Base-by-base conservation (phyloP, 2,888 invertebrate genomes). In the Stegana nigrithorax region DNA sequence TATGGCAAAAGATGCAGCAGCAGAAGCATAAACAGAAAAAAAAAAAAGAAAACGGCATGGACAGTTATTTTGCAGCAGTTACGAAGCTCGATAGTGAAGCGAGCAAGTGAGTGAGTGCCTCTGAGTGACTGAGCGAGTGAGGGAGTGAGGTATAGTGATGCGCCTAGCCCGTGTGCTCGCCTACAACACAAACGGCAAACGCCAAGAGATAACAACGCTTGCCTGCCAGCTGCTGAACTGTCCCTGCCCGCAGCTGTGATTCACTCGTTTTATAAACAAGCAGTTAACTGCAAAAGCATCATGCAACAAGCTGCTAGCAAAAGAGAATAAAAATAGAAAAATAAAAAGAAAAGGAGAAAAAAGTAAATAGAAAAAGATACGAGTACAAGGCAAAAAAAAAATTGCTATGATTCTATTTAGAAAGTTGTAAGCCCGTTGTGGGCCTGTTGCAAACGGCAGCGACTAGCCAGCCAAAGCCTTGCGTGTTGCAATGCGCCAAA, bases 401-500 rank as follows among this genome's bases (percentile, higher is more conserved):
- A 36, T 36, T 55, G 32, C 53, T 55, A 55, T 55, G 53, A 55
- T 55, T 55, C 53, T 55, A 55, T 56, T 58, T 63, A 57, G 63
- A 60, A 60, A 60, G 64, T 61, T 42, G 70, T 62, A 68, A 76
- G 76, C 73, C 74, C 73, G 75, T 78, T 77, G 75, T 66, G 47
- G 17, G 14, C n/a, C n/a, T n/a, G n/a, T n/a, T n/a, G n/a, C 58
- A 58, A 53, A 42, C 67, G 65, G 58, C 70, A 66, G 10, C 14
- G 17, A 3, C 17, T 12, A 44, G 44, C 45, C 21, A 45, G 27
- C 12, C 12, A n/a, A 17, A 47, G 47, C 36, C 36, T 73, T 67
- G 78, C 75, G 75, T 75, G 75, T 76, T 75, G 76, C n/a, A n/a
- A n/a, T 65, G 70, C 72, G 75, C 78, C 78, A 74, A 76, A 74